Conservation (phyloP, 35 echinoderm and acorn worm genomes). For the Lytechinus pictus region DNA sequence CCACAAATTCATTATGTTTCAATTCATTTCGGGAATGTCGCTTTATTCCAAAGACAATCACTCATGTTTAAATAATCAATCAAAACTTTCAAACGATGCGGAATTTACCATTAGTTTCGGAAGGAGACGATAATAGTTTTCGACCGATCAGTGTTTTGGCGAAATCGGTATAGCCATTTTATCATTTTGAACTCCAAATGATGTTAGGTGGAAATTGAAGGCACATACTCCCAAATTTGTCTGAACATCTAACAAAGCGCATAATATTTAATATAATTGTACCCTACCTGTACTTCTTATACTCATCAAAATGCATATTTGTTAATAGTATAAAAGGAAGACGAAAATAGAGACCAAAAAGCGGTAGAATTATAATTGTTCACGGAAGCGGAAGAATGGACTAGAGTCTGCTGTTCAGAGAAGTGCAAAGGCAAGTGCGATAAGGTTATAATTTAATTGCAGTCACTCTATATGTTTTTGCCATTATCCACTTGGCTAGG, state of each 20-base stretch:
- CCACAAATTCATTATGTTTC: too few species aligned
- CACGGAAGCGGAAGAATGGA: not conserved
- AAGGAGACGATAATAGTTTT: not conserved
- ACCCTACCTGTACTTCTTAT: not conserved
- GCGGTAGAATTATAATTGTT: not conserved
- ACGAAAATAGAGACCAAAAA: not conserved
- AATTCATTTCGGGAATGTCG: too few species aligned
- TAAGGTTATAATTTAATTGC: not conserved
- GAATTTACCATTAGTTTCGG: not conserved
- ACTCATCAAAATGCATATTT: not conserved
- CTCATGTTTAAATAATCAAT: not conserved
- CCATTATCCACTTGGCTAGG: slow-evolving; percentile 9
- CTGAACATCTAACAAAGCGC: not conserved
- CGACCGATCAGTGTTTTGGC: too few species aligned
- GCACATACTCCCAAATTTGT: not conserved
- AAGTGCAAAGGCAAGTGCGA: not conserved
- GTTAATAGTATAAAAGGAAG: not conserved
- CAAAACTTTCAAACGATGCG: not conserved
- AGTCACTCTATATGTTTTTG: not conserved
- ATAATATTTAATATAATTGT: not conserved
- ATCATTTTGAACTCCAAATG: too few species aligned
- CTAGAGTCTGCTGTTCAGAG: not conserved
- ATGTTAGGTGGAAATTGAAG: not conserved
- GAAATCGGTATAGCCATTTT: too few species aligned
- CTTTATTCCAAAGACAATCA: too few species aligned